Evolutionary conservation across 2,113 vertebrate genomes (phyloP), one percentile per base, ranked within the genome.

Genomic region (Cricetomys ansorgei): DNA sequence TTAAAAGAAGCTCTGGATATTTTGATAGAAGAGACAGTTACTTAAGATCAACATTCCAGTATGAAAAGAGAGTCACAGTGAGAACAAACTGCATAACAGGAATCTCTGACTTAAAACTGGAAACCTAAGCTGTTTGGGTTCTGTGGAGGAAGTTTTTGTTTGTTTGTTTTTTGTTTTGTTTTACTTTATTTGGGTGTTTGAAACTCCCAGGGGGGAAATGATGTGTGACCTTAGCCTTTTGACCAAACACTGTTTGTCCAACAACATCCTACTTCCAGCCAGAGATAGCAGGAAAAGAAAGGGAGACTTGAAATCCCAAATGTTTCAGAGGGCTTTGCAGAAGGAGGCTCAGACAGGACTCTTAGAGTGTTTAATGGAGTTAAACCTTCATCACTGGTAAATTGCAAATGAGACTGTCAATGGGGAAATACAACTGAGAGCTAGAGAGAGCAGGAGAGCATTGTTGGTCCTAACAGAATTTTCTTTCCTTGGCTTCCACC

Each of bases 1-100:
- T 94, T 94, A 94, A 95, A 93, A 87, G 94, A 83, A 55, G 37
- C 37, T 65, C 64, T 95, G 95, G 83, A 64, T 86, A 23, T 96
- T 96, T 98, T 95, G 96, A 57, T 43, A 88, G 23, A 85, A 76
- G 85, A 97, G 67, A 80, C 65, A 7, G 15, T 50, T 96, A 92
- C 97, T 95, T 96, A 95, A 97, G 96, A 86, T 93, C 85, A 97
- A 57, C 43, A 87, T 97, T 97, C 94, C 96, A 97, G 21, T 72
- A 97, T 76, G 72, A 81, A 96, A 88, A 87, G 89, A 97, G 96
- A 43, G 91, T 62, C 95, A 88, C 21, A 89, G 48, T 88, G 94
- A 95, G 72, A 89, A 92, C 75, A 83, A 92, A 95, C 91, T 75
- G 95, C 83, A 90, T 64, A 84, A 64, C 87, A 87, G 89, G 88